phyloP scores from a whole-genome alignment of 2,113 vertebrate species.

The Elgaria multicarinata region DNA sequence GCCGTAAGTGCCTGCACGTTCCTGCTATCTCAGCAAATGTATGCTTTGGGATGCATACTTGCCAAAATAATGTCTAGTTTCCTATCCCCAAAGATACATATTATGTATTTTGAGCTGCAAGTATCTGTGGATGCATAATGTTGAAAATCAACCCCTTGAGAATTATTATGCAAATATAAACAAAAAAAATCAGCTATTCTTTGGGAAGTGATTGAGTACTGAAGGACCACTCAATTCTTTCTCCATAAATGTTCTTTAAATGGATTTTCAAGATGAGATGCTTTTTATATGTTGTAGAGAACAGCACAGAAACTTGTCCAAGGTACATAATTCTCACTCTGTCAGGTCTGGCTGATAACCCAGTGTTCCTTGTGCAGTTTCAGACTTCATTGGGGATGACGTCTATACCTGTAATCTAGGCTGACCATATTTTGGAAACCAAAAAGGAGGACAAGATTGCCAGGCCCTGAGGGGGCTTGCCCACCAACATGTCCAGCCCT shows the following conservation, averaged over 20 bases:
- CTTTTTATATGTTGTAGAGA: background rate
- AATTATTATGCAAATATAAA: conserved; percentile 1
- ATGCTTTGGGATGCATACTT: no score
- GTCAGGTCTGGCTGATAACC: background rate
- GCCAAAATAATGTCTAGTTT: background rate
- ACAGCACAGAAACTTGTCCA: background rate
- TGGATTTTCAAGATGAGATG: conserved; percentile 24
- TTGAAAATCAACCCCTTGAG: conserved; percentile 14
- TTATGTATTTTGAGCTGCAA: background rate
- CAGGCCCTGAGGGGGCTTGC: no score
- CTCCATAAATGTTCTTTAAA: conserved; percentile 30
- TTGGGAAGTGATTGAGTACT: conserved; percentile 9
- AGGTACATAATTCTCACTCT: background rate
- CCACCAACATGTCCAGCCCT: no score
- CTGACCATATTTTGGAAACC: no score
- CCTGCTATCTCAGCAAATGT: no score
- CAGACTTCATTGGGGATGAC: background rate
- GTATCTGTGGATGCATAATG: background rate
- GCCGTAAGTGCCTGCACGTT: background rate
- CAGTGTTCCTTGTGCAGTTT: background rate
- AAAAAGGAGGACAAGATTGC: no score
- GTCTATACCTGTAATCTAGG: background rate
- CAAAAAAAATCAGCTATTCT: conserved; percentile 21
- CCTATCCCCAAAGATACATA: background rate
- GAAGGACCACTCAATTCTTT: conserved; percentile 19